A percentile compares a stretch with the other conserved stretches of the same genome.
Conservation (phyloP, 2,797 vertebrate species). For the Acomys russatus region DNA sequence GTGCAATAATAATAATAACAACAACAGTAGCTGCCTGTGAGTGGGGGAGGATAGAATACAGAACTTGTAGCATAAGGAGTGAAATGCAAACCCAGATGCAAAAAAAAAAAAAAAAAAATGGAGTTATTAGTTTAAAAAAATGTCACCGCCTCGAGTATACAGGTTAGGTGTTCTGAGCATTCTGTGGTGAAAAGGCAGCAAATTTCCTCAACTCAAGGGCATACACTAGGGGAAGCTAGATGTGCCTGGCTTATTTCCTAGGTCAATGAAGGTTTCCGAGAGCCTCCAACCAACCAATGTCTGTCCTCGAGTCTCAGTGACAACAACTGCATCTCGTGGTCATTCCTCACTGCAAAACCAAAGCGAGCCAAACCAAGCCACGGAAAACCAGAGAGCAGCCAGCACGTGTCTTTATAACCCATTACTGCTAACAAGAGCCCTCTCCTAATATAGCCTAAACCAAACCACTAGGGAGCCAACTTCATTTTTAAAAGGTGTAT, state of each 20-base stretch:
- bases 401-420: neutral
- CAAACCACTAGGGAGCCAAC: neutral
- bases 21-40: neutral
- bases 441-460: neutral
- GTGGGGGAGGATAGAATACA: neutral
- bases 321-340: neutral
- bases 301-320: neutral
- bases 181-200: neutral
- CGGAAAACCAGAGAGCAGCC: neutral
- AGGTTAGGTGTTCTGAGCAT: neutral
- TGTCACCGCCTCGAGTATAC: neutral
- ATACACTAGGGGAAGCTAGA: neutral
- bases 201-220: conserved; percentile 3
- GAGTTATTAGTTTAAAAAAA: neutral
- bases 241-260: neutral
- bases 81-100: neutral
- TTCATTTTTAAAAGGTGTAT: conserved; percentile 21
- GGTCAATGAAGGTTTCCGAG: conserved; percentile 35
- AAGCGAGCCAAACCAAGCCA: neutral
- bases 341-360: neutral
- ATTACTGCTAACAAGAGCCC: neutral
- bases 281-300: neutral
- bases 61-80: neutral
- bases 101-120: neutral
- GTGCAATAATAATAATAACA: neutral